A percentile compares a stretch with the other conserved stretches of the same genome.
These are phyloP conservation scores for Pseudochirops corinnae DNA, from an alignment of 2,797 vertebrate genomes.

Conservation along the genomic window DNA sequence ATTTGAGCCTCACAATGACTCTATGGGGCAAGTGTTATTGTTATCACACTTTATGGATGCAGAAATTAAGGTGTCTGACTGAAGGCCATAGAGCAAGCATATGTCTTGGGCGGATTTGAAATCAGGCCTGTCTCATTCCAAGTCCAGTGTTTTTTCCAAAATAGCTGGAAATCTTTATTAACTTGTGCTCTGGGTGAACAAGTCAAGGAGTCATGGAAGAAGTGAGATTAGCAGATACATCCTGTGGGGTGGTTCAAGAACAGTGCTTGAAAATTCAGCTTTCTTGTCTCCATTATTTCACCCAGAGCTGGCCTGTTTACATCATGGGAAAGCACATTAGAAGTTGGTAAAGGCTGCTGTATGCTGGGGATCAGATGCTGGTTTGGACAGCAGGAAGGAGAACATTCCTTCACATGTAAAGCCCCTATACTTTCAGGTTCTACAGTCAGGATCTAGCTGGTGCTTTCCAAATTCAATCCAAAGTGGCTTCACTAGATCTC, in stretches of 20 bases:
- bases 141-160: neutral
- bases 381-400: neutral
- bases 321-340: neutral
- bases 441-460: too few relatives aligned
- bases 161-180: neutral
- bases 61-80: neutral
- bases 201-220: neutral
- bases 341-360: neutral
- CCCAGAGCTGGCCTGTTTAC: neutral
- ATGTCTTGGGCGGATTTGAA: neutral
- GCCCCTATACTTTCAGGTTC: too few relatives aligned
- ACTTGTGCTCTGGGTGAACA: neutral
- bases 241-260: neutral
- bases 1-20: neutral
- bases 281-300: neutral
- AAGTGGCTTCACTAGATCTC: too few relatives aligned
- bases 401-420: too few relatives aligned
- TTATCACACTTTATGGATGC: neutral
- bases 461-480: too few relatives aligned
- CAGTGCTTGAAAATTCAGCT: neutral
- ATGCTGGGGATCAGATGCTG: neutral
- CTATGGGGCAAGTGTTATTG: neutral
- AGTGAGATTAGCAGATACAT: neutral
- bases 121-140: neutral
- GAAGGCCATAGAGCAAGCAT: neutral